phyloP scores from a whole-genome alignment of 2,888 invertebrate genomes.

The Trichopria drosophilae region DNA sequence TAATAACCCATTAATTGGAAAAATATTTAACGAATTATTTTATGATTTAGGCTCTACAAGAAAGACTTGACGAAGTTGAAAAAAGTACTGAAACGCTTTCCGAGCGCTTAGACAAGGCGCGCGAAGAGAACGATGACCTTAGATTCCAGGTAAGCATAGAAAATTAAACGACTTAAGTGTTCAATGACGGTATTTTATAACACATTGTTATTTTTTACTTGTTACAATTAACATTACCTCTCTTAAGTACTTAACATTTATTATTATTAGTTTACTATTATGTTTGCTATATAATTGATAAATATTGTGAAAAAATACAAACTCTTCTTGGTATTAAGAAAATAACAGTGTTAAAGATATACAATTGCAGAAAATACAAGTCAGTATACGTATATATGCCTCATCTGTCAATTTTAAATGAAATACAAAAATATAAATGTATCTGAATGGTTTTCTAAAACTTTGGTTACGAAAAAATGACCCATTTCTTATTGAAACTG shows the following conservation, averaged over 20 bases:
- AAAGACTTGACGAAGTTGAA: conserved; percentile 71
- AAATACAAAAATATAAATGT: too few relatives aligned
- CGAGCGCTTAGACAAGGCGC: conserved; percentile 72
- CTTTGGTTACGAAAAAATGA: too few relatives aligned
- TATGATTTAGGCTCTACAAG: conserved; percentile 69
- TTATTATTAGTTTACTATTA: neutral
- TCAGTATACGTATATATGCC: too few relatives aligned
- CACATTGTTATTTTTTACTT: neutral
- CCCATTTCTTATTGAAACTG: too few relatives aligned
- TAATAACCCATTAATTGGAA: neutral
- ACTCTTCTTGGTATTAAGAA: too few relatives aligned
- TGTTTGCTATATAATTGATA: neutral
- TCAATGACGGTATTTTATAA: too few relatives aligned
- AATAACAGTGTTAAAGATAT: too few relatives aligned
- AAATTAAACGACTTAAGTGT: too few relatives aligned
- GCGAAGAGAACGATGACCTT: conserved; percentile 80
- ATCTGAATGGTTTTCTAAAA: too few relatives aligned
- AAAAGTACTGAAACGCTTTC: conserved; percentile 69
- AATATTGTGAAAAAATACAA: too few relatives aligned
- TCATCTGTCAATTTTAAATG: too few relatives aligned
- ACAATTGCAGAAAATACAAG: too few relatives aligned
- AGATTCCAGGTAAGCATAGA: conserved; percentile 70
- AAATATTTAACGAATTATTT: neutral
- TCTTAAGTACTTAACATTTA: neutral
- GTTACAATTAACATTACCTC: neutral